phyloP scores from a whole-genome alignment of 2,113 vertebrate genomes.

The Orcinus orca region DNA sequence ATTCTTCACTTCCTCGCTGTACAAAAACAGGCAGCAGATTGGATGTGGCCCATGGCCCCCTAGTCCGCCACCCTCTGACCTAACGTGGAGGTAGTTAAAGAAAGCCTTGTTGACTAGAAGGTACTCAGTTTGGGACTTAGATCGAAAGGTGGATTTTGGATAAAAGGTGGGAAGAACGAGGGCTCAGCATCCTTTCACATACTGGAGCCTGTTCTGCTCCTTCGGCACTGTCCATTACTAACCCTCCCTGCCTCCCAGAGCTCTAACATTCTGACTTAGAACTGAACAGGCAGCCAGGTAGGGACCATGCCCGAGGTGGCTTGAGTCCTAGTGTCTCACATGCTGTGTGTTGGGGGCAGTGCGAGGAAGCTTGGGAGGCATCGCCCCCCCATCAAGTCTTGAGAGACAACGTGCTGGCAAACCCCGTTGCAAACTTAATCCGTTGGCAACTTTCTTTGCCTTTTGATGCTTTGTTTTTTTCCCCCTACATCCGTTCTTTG shows the following conservation, averaged over 20 bases:
- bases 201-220: too few species aligned
- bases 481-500: not conserved
- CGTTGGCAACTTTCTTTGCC: not conserved
- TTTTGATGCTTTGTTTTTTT: not conserved
- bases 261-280: not conserved
- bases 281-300: not conserved
- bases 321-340: too few species aligned
- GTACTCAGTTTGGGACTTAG: not conserved
- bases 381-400: not conserved
- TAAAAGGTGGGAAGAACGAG: not conserved
- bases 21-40: not conserved
- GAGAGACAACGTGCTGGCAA: not conserved
- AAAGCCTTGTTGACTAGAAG: not conserved
- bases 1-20: not conserved
- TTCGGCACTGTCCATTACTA: not conserved
- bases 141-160: not conserved
- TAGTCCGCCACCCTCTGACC: not conserved
- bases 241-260: too few species aligned
- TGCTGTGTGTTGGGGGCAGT: not conserved
- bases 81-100: not conserved
- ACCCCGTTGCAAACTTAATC: not conserved
- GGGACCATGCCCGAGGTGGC: not conserved
- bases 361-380: not conserved
- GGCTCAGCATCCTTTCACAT: accelerated
- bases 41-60: not conserved